These are phyloP conservation scores for Fragum fragum DNA, from an alignment of 2,888 invertebrate genomes.

Conservation along the genomic window DNA sequence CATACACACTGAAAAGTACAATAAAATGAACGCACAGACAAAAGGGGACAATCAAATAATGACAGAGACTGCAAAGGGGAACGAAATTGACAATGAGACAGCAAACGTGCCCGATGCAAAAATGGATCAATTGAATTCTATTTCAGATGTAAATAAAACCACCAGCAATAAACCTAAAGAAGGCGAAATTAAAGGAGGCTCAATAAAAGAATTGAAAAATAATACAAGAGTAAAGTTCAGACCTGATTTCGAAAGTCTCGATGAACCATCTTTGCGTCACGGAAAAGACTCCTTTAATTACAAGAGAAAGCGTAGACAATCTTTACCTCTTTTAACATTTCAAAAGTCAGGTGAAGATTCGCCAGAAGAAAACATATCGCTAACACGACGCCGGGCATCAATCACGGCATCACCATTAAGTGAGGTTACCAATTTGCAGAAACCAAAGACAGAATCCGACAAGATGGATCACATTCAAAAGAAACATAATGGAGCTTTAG, in stretches of 20 bases:
- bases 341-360: background rate
- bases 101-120: background rate
- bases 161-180: background rate
- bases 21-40: background rate
- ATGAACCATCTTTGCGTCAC: background rate
- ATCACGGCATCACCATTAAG: background rate
- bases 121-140: background rate
- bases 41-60: background rate
- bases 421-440: background rate
- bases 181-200: background rate
- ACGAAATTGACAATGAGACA: background rate
- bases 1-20: too few species aligned
- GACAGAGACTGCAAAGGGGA: background rate
- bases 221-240: background rate
- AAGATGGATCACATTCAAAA: background rate
- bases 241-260: background rate
- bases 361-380: background rate
- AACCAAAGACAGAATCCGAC: background rate
- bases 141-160: background rate
- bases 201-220: background rate
- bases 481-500: background rate
- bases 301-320: background rate
- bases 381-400: background rate
- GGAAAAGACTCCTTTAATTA: background rate
- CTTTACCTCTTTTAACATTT: background rate